Percentiles rank a stretch among this genome's conserved stretches.
Evolutionary conservation across 2,797 vertebrate genomes (phyloP).

Genomic region (Chelidonichthys spinosus): DNA sequence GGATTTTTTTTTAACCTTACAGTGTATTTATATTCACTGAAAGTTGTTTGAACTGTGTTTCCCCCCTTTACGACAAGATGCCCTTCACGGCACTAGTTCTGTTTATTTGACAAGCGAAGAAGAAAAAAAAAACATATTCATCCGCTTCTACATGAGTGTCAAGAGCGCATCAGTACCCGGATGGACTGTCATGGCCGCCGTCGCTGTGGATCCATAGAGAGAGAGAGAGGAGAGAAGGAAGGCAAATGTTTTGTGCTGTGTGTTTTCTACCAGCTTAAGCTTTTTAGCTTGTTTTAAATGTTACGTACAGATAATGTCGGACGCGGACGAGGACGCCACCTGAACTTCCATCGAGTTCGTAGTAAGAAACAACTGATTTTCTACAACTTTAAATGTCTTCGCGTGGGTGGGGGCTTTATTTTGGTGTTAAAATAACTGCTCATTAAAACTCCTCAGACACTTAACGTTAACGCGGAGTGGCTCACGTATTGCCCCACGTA

Average conservation of each 20-base stretch:
- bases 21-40: not conserved
- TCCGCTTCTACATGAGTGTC: conserved; percentile 78
- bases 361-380: conserved; percentile 64
- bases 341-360: conserved; percentile 64
- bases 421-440: conserved; percentile 66
- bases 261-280: conserved; percentile 15
- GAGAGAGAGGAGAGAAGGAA: conserved; percentile 83
- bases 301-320: conserved; percentile 24
- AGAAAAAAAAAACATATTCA: conserved; percentile 75
- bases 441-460: conserved; percentile 59
- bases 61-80: not conserved
- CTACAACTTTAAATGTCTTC: conserved; percentile 69
- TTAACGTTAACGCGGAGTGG: conserved; percentile 29
- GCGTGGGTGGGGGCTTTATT: conserved; percentile 73
- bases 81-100: conserved; percentile 57
- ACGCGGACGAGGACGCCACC: conserved; percentile 34
- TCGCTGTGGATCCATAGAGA: conserved; percentile 83
- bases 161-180: conserved; percentile 86
- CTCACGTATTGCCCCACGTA: not conserved
- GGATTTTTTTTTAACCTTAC: too few species aligned
- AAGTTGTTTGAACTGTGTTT: conserved; percentile 11
- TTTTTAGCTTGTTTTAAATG: too few species aligned
- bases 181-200: conserved; percentile 98
- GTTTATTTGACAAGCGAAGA: conserved; percentile 52
- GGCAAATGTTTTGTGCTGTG: conserved; percentile 80